Base-by-base conservation (phyloP, 2,888 invertebrate species). In the Tillus elongatus region DNA sequence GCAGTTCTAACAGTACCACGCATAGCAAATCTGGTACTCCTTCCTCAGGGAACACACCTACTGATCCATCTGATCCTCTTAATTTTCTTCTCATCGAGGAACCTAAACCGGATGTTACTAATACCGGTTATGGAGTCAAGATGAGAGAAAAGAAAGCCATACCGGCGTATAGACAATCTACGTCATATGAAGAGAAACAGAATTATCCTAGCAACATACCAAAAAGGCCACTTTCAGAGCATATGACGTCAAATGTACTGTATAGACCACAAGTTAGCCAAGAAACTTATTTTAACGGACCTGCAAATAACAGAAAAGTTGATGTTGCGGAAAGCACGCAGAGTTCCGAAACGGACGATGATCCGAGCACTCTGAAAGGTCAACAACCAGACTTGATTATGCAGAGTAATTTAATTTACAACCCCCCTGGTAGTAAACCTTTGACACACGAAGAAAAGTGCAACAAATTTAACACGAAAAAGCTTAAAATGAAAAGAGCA, bases 401-500 rank as follows among this genome's bases (percentile, higher is more conserved):
- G 40, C 54, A 58, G 42, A 54, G 43, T n/a, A 63, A 61, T 49
- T 62, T 59, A 1, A 51, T 61, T 35, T 61, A 63, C 37, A 40
- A 33, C 33, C 40, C 41, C 26, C 34, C 38, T 31, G 34, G 27
- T 31, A 26, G 36, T 14, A 10, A 32, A 32, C 4, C 8, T 10
- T 32, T 32, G 4, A 37, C 41, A 1, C 36, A 51, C 11, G 53
- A 52, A 10, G 55, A 58, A 15, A 58, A 52, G 44, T 52, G 63
- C 1, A 67, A 62, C 46, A 58, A 73, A 40, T 78, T 74, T 48
- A 68, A 69, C 33, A 74, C 70, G 42, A 82, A 81, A 50, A 85
- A 83, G 56, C 69, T 79, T 13, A 77, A 81, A 51, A 84, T 89
- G 79, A 89, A 88, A 63, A 74, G 89, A 10, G 88, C 89, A 2